Evolutionary conservation across 2,797 vertebrate species (phyloP).

Genomic region (Halcyon badia): DNA sequence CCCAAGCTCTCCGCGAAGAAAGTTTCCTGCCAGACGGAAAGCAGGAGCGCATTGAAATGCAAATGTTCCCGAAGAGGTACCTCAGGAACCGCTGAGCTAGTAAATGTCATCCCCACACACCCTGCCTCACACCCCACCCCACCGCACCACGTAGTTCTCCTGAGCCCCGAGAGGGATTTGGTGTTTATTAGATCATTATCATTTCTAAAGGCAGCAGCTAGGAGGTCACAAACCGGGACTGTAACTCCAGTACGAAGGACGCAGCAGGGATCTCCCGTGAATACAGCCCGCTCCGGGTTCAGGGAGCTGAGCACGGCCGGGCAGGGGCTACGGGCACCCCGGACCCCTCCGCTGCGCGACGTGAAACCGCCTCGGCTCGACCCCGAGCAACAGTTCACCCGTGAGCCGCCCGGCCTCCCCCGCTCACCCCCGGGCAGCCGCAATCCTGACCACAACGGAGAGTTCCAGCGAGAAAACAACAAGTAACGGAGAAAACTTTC

Average conservation of each 20-base stretch:
- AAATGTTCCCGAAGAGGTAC: not conserved
- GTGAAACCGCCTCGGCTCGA: not conserved
- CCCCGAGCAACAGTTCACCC: constrained; percentile 58
- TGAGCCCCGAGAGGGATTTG: not conserved
- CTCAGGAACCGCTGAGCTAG: not conserved
- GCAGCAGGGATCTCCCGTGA: not conserved
- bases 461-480: not conserved
- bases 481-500: not conserved
- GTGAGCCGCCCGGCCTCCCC: not conserved
- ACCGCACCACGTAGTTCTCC: not conserved
- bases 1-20: not conserved
- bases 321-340: not conserved
- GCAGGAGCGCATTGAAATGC: not conserved
- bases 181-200: constrained; percentile 12
- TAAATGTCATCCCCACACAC: not conserved
- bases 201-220: constrained; percentile 37
- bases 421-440: not conserved
- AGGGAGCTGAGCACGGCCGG: not conserved
- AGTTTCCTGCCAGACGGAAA: constrained; percentile 41
- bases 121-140: not conserved
- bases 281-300: not conserved
- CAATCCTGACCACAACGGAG: not conserved
- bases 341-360: not conserved
- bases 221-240: not conserved
- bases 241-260: not conserved